Base-by-base conservation (phyloP, 2,113 vertebrate species). In the Ophiodon elongatus region DNA sequence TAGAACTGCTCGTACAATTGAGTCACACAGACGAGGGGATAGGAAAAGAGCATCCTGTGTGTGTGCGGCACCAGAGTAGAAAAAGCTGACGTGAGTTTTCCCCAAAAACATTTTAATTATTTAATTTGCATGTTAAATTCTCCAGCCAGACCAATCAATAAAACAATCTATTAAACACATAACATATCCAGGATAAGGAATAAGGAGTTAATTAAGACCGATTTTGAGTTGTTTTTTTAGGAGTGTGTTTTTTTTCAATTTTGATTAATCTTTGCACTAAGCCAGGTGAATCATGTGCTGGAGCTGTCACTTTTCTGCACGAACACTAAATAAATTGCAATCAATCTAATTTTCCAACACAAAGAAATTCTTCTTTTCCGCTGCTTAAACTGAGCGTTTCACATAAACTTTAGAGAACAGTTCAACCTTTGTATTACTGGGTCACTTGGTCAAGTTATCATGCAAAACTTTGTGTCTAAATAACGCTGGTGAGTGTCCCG, bases 401-500 rank as follows among this genome's bases (percentile, higher is more conserved):
- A 29, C 35, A 33, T 64, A 54, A 73, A 65, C 11, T 27, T 4
- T 3, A 52, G 57, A 70, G 4, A 69, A 64, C 37, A 13, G 8
- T 47, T 19, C n/a, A 31, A 59, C 33, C 50, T 73, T 39, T 83
- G 39, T 6, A 4, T 77, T 56, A 75, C n/a, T 31, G 1, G 25
- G 45, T 79, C 63, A 73, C 11, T 54, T 35, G 37, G 66, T 52
- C 78, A 64, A 6, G 21, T 17, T 31, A 23, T 56, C 25, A 62
- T 0, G 6, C 14, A 64, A 57, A 63, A 45, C 41, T 33, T 14
- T 27, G 35, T 25, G 43, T 85, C 10, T n/a, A 39, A 59, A 5
- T 11, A 43, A 45, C 56, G 35, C 52, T 56, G 15, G 41, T 37
- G 35, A 75, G 23, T 0, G 54, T 56, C 43, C 27, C 8, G 4